These are phyloP conservation scores for Chrysopa pallens DNA, from an alignment of 1,140 invertebrate genomes.

Conservation along the genomic window DNA sequence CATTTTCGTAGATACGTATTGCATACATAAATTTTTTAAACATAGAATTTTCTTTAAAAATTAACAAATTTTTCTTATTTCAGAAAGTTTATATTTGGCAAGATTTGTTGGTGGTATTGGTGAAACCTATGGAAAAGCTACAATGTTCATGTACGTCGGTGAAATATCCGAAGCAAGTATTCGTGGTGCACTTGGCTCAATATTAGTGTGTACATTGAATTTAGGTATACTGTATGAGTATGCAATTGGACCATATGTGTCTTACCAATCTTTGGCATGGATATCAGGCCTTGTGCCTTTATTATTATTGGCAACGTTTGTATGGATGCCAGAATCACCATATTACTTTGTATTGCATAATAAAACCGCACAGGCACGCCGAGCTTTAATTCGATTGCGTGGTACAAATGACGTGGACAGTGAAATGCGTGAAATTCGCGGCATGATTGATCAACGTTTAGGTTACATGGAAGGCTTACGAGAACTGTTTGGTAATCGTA, in stretches of 20 bases:
- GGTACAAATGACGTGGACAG: not conserved
- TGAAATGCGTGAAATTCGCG: not conserved
- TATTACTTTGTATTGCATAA: constrained; percentile 40
- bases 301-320: constrained; percentile 31
- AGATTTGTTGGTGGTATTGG: not conserved
- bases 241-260: not conserved
- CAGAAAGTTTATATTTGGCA: not conserved
- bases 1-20: too few relatives aligned
- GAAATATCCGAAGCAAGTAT: not conserved
- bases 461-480: not conserved
- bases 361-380: constrained; percentile 39
- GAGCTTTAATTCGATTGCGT: not conserved
- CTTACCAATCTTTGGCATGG: not conserved
- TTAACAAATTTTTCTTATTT: not conserved
- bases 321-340: constrained; percentile 52
- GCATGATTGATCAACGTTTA: not conserved
- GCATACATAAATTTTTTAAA: too few relatives aligned
- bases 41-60: too few relatives aligned
- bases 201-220: not conserved
- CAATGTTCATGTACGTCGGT: not conserved
- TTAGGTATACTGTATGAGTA: not conserved
- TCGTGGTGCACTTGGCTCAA: not conserved
- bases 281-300: constrained; percentile 18
- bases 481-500: not conserved
- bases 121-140: not conserved